These are phyloP conservation scores for Dicrostonyx torquatus DNA, from an alignment of 2,797 vertebrate species.

Conservation along the genomic window DNA sequence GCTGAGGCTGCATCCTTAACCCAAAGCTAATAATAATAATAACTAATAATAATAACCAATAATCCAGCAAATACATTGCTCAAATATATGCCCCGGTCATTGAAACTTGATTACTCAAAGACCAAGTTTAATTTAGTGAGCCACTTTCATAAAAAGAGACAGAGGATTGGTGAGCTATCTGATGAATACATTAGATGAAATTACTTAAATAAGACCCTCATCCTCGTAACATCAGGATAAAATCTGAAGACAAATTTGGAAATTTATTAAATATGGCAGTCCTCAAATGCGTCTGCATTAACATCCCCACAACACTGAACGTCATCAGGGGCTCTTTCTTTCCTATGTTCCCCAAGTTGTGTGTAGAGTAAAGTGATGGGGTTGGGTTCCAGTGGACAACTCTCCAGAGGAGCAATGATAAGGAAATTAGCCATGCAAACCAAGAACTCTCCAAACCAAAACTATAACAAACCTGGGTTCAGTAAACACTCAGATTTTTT, in stretches of 20 bases:
- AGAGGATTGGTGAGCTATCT: neutral
- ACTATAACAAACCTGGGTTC: slow-evolving; percentile 11
- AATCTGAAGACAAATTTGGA: neutral
- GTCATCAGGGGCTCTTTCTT: neutral
- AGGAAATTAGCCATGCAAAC: neutral
- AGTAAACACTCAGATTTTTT: neutral
- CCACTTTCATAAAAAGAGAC: neutral
- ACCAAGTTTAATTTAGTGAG: neutral
- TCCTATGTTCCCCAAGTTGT: neutral
- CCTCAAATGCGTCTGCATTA: neutral
- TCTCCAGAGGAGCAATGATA: neutral
- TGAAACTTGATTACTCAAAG: neutral
- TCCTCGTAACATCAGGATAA: neutral
- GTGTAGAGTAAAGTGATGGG: neutral
- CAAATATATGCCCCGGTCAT: neutral
- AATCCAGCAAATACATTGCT: neutral
- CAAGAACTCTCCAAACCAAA: neutral
- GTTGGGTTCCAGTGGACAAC: neutral
- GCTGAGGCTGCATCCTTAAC: neutral
- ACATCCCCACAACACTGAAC: neutral
- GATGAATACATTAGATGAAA: neutral
- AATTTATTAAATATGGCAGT: neutral
- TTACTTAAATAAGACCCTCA: slow-evolving; percentile 11
- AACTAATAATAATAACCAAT: neutral
- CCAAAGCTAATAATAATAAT: neutral